Percentiles rank a stretch among this genome's conserved stretches.
These are phyloP conservation scores for Smutsia temminckii DNA, from an alignment of 2,797 vertebrate genomes.

Conservation along the genomic window DNA sequence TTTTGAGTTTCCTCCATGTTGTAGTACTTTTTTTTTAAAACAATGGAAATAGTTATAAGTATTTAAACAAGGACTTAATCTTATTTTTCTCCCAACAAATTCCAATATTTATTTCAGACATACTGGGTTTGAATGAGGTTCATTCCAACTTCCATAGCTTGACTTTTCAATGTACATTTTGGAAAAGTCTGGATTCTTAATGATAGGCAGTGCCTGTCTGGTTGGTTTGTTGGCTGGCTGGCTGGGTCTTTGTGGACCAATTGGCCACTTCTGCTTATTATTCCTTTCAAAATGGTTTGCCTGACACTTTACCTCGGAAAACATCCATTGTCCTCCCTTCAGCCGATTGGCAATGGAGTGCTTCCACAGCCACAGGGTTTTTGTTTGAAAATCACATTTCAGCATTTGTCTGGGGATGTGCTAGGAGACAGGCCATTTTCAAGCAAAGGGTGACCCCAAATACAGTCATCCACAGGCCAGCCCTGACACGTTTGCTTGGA, in stretches of 20 bases:
- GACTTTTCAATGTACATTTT: background rate
- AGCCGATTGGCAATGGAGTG: background rate
- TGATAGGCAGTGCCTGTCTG: background rate
- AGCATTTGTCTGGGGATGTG: background rate
- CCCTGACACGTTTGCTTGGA: background rate
- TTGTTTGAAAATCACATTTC: background rate
- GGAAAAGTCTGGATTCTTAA: background rate
- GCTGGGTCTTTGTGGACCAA: background rate
- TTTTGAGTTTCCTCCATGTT: background rate
- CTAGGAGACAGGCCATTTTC: background rate
- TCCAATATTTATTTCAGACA: slow-evolving; percentile 1
- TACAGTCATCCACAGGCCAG: background rate
- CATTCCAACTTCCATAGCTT: background rate
- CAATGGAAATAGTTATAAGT: background rate
- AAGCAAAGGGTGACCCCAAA: background rate
- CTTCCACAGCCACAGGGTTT: background rate
- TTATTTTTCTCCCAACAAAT: slow-evolving; percentile 1
- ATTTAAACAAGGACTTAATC: slow-evolving; percentile 16
- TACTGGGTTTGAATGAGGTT: background rate
- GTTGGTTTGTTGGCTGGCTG: background rate
- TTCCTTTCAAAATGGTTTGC: background rate
- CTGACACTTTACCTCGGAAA: background rate
- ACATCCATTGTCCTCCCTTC: background rate
- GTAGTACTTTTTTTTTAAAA: background rate
- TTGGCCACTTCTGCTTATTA: background rate